These are phyloP conservation scores for Pipra filicauda DNA, from an alignment of 2,113 vertebrate genomes.

Conservation along the genomic window DNA sequence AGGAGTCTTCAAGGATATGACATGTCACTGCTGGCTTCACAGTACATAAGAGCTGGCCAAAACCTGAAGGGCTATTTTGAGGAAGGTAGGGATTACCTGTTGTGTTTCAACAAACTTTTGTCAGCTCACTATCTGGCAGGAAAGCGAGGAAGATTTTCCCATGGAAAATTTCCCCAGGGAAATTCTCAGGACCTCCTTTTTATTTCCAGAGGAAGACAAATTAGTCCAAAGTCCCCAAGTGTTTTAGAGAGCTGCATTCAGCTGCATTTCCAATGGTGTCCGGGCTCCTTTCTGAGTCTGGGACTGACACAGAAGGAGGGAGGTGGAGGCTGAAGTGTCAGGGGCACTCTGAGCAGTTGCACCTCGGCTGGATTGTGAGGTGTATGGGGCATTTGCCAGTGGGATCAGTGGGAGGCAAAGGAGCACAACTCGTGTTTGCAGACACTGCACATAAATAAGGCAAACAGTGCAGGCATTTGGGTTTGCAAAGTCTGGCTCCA, in stretches of 20 bases:
- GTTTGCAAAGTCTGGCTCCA: not conserved
- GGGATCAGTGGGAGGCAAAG: not conserved
- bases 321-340: fast-evolving
- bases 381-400: not conserved
- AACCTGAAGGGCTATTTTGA: not conserved
- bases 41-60: not conserved
- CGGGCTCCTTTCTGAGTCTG: not conserved
- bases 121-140: not conserved
- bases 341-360: not conserved
- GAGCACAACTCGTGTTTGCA: not conserved
- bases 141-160: not conserved
- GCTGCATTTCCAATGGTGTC: not conserved
- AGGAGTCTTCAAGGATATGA: not conserved
- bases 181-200: not conserved
- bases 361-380: not conserved
- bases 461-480: not conserved
- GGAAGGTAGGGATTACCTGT: not conserved
- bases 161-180: not conserved
- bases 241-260: not conserved
- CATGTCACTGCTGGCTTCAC: not conserved
- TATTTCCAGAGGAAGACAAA: not conserved
- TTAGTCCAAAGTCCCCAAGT: not conserved
- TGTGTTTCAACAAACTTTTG: not conserved
- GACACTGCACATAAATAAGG: not conserved
- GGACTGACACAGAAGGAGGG: not conserved